Percentiles rank a stretch among this genome's conserved stretches.
phyloP scores from a whole-genome alignment of 2,113 vertebrate genomes.

The Odobenus rosmarus region DNA sequence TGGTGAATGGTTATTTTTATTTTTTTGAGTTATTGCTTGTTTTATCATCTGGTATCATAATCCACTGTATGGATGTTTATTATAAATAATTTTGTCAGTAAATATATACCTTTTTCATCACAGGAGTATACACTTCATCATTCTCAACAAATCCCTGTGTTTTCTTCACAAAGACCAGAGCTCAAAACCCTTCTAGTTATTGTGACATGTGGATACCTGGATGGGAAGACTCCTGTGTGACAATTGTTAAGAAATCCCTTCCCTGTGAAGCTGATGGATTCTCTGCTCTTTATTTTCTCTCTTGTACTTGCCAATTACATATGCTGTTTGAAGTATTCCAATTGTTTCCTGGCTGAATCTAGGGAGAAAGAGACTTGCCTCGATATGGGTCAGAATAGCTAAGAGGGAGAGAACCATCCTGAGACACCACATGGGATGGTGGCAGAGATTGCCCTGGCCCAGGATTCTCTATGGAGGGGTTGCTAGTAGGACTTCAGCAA shows the following conservation, averaged over 20 bases:
- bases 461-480: not conserved
- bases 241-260: conserved; percentile 23
- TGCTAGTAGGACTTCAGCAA: not conserved
- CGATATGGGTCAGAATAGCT: not conserved
- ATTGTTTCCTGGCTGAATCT: conserved; percentile 46
- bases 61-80: not conserved
- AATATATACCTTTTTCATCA: not conserved
- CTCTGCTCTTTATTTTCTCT: conserved; percentile 18
- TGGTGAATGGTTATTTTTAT: not conserved
- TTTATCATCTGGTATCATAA: not conserved
- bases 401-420: not conserved
- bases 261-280: not conserved
- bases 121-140: not conserved
- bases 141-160: not conserved
- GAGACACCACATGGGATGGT: not conserved
- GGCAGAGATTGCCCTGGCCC: not conserved
- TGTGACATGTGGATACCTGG: not conserved
- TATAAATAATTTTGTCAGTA: not conserved
- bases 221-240: not conserved
- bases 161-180: conserved; percentile 38
- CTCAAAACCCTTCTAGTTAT: not conserved
- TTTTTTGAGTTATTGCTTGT: not conserved
- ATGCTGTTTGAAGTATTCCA: conserved; percentile 51
- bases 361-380: not conserved
- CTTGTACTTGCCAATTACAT: not conserved